phyloP scores from a whole-genome alignment of 2,797 vertebrate genomes.

The Eleutherodactylus coqui region DNA sequence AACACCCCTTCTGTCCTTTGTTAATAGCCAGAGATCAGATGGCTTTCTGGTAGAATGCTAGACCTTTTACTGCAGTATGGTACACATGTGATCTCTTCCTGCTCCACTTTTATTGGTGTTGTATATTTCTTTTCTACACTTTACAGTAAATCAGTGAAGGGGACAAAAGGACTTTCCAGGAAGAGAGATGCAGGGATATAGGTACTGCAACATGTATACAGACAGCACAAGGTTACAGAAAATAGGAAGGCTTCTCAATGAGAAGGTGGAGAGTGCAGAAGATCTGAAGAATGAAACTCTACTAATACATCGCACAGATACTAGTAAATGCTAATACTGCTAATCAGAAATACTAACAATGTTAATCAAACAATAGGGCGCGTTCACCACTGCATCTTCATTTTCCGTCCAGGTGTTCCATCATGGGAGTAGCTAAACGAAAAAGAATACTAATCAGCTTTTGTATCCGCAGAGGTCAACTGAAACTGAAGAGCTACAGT shows the following conservation, averaged over 20 bases:
- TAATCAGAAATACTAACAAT: too few species aligned
- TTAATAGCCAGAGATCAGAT: conserved; percentile 6
- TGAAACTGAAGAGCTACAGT: too few species aligned
- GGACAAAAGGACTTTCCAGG: neutral
- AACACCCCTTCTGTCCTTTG: neutral
- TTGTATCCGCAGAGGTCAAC: too few species aligned
- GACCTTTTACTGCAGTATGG: neutral
- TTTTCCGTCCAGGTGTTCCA: too few species aligned
- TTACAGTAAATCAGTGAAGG: neutral
- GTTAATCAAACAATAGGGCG: too few species aligned
- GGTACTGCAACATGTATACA: neutral
- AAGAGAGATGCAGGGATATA: neutral
- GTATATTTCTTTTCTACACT: conserved; percentile 32
- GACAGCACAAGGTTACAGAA: too few species aligned
- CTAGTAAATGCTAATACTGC: too few species aligned
- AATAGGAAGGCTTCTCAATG: neutral
- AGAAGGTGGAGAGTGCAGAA: neutral
- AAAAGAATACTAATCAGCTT: too few species aligned
- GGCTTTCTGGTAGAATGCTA: conserved; percentile 13
- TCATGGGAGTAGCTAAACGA: too few species aligned
- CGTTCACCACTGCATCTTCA: too few species aligned
- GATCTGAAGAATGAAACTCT: too few species aligned
- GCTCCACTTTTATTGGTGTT: conserved; percentile 33
- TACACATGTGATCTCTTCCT: conserved; percentile 24
- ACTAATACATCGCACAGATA: too few species aligned